These are phyloP conservation scores for Macaria liturata DNA, from an alignment of 2,888 invertebrate species.

Conservation along the genomic window DNA sequence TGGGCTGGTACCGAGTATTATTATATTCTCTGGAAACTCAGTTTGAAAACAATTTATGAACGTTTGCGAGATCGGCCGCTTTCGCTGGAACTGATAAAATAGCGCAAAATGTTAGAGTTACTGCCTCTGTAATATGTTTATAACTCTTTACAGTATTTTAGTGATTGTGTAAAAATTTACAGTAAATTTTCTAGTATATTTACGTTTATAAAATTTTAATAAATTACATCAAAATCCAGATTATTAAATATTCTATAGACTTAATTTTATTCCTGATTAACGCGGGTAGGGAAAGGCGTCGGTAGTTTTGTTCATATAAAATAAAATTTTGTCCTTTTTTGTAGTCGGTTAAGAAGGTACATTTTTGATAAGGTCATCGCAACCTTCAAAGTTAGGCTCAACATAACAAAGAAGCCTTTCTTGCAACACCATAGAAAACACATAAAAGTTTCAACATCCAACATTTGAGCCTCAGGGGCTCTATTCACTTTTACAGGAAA, in stretches of 20 bases:
- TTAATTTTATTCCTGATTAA: no score
- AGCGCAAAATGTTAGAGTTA: conserved; percentile 3
- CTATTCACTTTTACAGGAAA: conserved; percentile 25
- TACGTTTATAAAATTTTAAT: no score
- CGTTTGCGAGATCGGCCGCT: conserved; percentile 3
- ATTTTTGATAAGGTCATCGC: no score
- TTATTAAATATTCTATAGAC: no score
- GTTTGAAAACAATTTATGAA: conserved; percentile 19
- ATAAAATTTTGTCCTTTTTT: no score
- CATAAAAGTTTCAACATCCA: conserved; percentile 25
- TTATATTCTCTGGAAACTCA: conserved; percentile 9
- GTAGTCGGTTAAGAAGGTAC: no score
- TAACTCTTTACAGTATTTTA: not conserved
- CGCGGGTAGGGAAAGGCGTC: no score
- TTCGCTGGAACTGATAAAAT: conserved; percentile 5
- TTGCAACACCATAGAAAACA: conserved; percentile 10
- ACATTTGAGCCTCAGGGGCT: conserved; percentile 18
- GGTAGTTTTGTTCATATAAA: no score
- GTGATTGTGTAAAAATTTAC: no score
- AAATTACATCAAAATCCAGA: no score
- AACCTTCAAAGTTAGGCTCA: no score
- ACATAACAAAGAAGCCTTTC: conserved; percentile 11
- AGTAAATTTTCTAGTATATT: no score
- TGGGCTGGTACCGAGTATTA: conserved; percentile 12
- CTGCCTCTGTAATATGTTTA: not conserved